Evolutionary conservation across 2,113 vertebrate species (phyloP), one percentile per base, ranked within the genome.

Genomic region (Trichomycterus rosablanca): DNA sequence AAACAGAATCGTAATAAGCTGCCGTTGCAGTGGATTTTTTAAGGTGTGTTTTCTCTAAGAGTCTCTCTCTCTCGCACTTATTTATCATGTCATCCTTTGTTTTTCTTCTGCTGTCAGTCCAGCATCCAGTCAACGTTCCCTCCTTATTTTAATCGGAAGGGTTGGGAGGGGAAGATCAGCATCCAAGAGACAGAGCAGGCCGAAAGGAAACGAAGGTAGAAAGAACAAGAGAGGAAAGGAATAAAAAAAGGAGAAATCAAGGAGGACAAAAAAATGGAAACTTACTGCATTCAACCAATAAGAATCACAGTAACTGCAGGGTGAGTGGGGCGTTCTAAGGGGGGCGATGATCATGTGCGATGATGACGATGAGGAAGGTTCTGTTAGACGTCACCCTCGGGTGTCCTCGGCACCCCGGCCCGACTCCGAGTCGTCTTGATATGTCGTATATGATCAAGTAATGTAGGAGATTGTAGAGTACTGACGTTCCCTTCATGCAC

Each of bases 51-150:
- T 40, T 14, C n/a, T 1, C 37, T 40, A 40, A 40, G n/a, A 40
- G 5, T 59, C 60, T 69, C 68, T 44, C 68, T 30, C 63, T 59
- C 77, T 63, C 69, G 12, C 20, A 16, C 11, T 55, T 15, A 22
- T 7, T 43, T 34, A 39, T 23, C 28, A 11, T 10, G 40, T 46
- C 54, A 66, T 34, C 43, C 49, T 69, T 63, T 52, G 59, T 55
- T 74, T 45, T 61, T 67, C 70, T 70, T 77, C 64, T 87, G 87
- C 81, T 84, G 86, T 88, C 86, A 66, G 80, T 89, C 87, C 87
- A 89, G 80, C 85, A 84, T 77, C 87, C 84, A 60, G 83, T 88
- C 75, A 86, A 81, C 30, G 85, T 81, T 73, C 81, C 85, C 72
- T 82, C 85, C 67, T 70, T 74, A 64, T 68, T 80, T 78, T 80